These are phyloP conservation scores for Lacanobia wlatinum DNA, from an alignment of 2,888 invertebrate species.

Conservation along the genomic window DNA sequence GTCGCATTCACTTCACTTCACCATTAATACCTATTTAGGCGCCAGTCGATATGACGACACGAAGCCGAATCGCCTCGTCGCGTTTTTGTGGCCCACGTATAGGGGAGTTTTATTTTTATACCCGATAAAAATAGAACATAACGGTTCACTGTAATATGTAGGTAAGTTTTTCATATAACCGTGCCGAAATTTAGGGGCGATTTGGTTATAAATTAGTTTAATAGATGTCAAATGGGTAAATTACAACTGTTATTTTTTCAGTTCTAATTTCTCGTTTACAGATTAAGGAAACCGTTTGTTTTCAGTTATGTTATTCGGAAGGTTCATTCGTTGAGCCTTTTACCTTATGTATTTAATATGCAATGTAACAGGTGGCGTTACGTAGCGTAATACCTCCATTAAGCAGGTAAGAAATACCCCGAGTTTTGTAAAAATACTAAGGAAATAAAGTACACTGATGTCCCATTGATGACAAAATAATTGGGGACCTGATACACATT, in stretches of 20 bases:
- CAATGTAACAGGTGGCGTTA: constrained; percentile 50
- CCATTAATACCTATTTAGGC: constrained; percentile 57
- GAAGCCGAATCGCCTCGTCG: constrained; percentile 19
- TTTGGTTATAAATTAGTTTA: constrained; percentile 16
- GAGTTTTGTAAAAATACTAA: constrained; percentile 6
- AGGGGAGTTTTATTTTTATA: constrained; percentile 43
- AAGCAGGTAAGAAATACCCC: constrained; percentile 6
- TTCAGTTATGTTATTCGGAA: constrained; percentile 20
- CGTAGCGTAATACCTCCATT: constrained; percentile 18
- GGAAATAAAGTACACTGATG: constrained; percentile 16
- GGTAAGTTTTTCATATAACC: constrained; percentile 8
- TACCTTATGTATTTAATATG: constrained; percentile 49
- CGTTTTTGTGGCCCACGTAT: constrained; percentile 10
- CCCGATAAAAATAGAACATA: constrained; percentile 21
- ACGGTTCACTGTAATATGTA: constrained; percentile 1
- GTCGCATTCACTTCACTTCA: constrained; percentile 52
- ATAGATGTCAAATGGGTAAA: constrained; percentile 19
- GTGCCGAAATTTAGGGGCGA: background rate
- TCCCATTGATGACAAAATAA: background rate
- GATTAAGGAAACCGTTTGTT: background rate
- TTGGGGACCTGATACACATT: background rate
- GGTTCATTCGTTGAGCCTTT: constrained; percentile 2
- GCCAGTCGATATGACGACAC: constrained; percentile 42
- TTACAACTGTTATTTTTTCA: constrained; percentile 8
- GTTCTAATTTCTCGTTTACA: background rate